Percentiles rank a stretch among this genome's conserved stretches.
These are phyloP conservation scores for Hybos culiciformis DNA, from an alignment of 2,888 invertebrate species.

Conservation along the genomic window DNA sequence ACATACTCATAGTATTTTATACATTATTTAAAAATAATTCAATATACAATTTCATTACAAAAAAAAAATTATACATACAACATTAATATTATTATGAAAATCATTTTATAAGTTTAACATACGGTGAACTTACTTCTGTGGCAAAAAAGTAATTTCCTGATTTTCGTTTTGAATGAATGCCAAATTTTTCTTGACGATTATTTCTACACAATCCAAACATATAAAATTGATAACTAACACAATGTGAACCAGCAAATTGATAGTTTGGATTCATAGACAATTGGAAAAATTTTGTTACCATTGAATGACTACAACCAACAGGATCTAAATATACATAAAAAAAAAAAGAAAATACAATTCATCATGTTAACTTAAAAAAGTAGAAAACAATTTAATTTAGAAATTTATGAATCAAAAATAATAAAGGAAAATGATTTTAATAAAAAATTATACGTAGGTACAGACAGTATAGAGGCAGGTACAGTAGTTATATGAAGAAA, in stretches of 20 bases:
- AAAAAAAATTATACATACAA: too few species aligned
- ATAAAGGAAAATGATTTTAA: neutral
- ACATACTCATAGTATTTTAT: too few species aligned
- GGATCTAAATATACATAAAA: conserved; percentile 22
- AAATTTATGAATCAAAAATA: neutral
- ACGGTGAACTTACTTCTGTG: conserved; percentile 15
- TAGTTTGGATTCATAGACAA: conserved; percentile 29
- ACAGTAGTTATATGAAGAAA: too few species aligned
- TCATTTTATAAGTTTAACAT: too few species aligned
- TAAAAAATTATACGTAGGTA: too few species aligned
- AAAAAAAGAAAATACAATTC: neutral
- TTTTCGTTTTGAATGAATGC: conserved; percentile 26
- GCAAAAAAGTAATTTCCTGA: conserved; percentile 27
- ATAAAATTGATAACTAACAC: conserved; percentile 24
- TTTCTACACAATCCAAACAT: conserved; percentile 20
- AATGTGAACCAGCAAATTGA: conserved; percentile 27
- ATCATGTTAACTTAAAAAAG: neutral
- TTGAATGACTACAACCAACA: conserved; percentile 29
- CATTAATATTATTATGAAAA: too few species aligned
- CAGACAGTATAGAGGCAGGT: too few species aligned
- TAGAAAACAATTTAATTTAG: neutral
- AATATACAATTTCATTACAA: too few species aligned
- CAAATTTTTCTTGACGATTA: conserved; percentile 26
- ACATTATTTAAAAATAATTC: too few species aligned
- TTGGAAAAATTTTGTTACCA: conserved; percentile 30